A percentile compares a stretch with the other conserved stretches of the same genome.
Conservation (phyloP, 30 jellyfish, hydroid and myxozoan genomes). For the Nemopilema nomurai region DNA sequence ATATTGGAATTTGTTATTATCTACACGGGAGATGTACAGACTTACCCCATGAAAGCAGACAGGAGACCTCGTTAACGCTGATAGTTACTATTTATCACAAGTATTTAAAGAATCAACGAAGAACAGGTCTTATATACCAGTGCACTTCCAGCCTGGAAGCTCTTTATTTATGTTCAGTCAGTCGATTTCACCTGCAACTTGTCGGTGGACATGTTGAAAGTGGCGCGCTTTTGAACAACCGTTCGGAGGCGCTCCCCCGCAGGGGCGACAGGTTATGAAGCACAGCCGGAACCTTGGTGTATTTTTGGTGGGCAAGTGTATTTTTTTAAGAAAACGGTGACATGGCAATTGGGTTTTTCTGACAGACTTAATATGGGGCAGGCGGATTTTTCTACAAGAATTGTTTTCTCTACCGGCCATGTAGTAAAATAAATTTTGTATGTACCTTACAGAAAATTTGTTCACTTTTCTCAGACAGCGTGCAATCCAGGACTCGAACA, state of each 20-base stretch:
- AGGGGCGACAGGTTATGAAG: neutral
- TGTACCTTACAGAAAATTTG: too few species aligned
- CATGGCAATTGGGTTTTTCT: too few species aligned
- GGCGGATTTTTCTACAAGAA: too few species aligned
- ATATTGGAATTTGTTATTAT: conserved; percentile 11
- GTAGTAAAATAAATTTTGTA: too few species aligned
- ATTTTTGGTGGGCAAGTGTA: too few species aligned
- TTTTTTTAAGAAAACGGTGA: too few species aligned
- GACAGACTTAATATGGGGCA: too few species aligned
- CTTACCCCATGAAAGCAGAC: neutral
- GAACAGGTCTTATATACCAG: neutral
- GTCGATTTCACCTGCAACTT: conserved; percentile 38
- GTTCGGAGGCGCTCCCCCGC: conserved; percentile 20
- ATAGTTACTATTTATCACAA: neutral
- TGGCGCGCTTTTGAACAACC: conserved; percentile 30
- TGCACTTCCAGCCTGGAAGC: neutral
- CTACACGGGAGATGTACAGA: neutral
- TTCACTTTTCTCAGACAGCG: too few species aligned
- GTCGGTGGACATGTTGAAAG: conserved; percentile 9
- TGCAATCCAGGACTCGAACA: too few species aligned
- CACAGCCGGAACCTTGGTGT: too few species aligned
- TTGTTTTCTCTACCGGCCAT: too few species aligned
- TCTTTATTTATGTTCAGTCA: conserved; percentile 6
- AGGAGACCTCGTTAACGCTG: neutral
- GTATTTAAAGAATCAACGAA: neutral